A percentile compares a stretch with the other conserved stretches of the same genome.
Evolutionary conservation across 2,797 vertebrate genomes (phyloP).

Genomic region (Carapus acus): DNA sequence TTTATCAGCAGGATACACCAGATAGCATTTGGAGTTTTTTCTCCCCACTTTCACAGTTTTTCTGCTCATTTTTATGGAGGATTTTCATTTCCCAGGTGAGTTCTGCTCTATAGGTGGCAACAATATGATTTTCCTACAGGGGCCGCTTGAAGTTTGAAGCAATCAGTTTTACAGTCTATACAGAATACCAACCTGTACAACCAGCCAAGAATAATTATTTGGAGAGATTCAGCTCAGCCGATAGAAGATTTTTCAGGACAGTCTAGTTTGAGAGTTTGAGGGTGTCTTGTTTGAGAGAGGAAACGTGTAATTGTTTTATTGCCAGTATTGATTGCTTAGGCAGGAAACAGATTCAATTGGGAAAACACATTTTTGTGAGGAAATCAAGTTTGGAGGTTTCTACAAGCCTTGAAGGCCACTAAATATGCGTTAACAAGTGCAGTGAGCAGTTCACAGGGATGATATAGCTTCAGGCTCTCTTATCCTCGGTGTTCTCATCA

Average conservation of each 20-base stretch:
- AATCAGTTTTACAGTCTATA: constrained; percentile 6
- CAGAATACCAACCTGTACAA: constrained; percentile 15
- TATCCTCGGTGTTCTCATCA: neutral
- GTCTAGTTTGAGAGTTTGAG: constrained; percentile 1
- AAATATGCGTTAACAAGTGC: too few relatives aligned
- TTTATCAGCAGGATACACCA: constrained; percentile 12
- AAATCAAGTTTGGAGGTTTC: too few relatives aligned
- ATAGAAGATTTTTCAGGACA: neutral
- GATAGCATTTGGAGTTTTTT: constrained; percentile 9
- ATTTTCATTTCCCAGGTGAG: constrained; percentile 3
- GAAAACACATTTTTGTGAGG: too few relatives aligned
- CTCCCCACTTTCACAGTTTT: neutral
- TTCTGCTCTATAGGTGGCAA: constrained; percentile 19
- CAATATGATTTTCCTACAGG: constrained; percentile 21
- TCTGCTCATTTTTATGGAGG: neutral
- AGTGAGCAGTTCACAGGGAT: too few relatives aligned
- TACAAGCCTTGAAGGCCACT: too few relatives aligned
- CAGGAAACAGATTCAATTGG: too few relatives aligned
- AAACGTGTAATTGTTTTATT: too few relatives aligned
- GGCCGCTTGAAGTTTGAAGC: constrained; percentile 11
- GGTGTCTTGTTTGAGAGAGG: too few relatives aligned
- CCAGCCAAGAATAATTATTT: constrained; percentile 6
- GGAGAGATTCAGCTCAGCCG: neutral
- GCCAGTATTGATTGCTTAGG: too few relatives aligned
- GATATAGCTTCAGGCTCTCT: neutral